Evolutionary conservation across 2,888 invertebrate species (phyloP).

Genomic region (Hanleya hanleyi): DNA sequence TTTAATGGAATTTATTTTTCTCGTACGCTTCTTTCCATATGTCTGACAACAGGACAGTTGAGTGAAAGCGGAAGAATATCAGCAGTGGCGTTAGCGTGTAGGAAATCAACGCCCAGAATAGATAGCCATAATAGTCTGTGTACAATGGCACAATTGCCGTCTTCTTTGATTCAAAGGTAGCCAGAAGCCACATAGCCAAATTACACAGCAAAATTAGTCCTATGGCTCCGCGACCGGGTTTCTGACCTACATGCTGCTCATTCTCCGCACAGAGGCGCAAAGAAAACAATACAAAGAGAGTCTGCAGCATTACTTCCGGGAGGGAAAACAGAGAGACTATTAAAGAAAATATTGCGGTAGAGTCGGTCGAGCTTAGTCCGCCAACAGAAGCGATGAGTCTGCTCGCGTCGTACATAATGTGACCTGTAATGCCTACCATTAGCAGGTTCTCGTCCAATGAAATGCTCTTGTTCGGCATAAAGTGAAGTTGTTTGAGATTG

Average conservation of each 20-base stretch:
- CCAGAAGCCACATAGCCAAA: background rate
- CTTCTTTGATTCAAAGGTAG: conserved; percentile 1
- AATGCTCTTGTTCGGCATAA: background rate
- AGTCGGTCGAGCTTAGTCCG: background rate
- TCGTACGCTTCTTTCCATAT: conserved; percentile 5
- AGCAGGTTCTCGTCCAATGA: background rate
- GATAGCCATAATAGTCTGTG: background rate
- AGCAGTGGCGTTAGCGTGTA: background rate
- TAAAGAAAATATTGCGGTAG: background rate
- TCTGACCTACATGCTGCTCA: background rate
- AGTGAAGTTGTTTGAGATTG: background rate
- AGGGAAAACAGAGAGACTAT: background rate
- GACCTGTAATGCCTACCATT: background rate
- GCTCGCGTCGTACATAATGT: background rate
- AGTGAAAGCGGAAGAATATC: conserved; percentile 3
- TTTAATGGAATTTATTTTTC: too few species aligned
- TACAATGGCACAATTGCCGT: background rate
- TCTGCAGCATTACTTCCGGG: background rate
- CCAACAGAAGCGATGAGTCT: background rate
- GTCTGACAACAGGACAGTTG: background rate
- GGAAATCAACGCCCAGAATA: background rate
- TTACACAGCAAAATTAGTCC: background rate
- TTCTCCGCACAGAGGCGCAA: background rate
- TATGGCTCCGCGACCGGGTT: background rate
- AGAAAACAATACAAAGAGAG: background rate